A percentile compares a stretch with the other conserved stretches of the same genome.
phyloP scores from a whole-genome alignment of 64 coral and sea anemone species.

The Anthopleura sola region DNA sequence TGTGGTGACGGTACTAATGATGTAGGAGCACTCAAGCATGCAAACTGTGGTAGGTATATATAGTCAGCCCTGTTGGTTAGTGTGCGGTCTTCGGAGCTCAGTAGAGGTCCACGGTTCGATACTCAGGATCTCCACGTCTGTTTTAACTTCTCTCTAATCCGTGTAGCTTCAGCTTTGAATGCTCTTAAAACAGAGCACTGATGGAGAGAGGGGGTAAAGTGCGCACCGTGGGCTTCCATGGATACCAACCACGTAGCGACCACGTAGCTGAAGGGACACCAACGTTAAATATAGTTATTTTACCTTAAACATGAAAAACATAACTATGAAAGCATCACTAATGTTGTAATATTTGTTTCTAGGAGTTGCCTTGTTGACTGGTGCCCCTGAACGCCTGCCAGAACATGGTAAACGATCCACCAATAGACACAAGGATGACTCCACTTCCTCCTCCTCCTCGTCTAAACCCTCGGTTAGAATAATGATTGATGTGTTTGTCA shows the following conservation, averaged over 20 bases:
- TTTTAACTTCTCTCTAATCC: too few species aligned
- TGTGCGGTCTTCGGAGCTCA: too few species aligned
- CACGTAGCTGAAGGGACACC: too few species aligned
- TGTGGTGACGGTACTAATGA: constrained; percentile 98
- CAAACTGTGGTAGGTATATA: constrained; percentile 94
- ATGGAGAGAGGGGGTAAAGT: too few species aligned
- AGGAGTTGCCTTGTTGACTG: constrained; percentile 63
- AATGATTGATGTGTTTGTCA: neutral
- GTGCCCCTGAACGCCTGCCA: constrained; percentile 65
- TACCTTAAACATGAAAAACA: too few species aligned
- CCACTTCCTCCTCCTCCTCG: neutral
- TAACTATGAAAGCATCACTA: neutral
- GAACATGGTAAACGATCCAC: constrained; percentile 31
- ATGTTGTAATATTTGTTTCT: neutral
- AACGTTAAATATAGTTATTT: too few species aligned
- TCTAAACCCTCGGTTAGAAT: neutral
- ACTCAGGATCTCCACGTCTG: too few species aligned
- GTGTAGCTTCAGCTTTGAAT: too few species aligned
- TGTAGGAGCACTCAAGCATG: constrained; percentile 97
- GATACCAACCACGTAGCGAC: too few species aligned
- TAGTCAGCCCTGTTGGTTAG: neutral
- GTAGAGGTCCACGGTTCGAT: too few species aligned
- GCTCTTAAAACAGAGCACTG: too few species aligned
- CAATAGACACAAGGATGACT: neutral
- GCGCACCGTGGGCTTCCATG: too few species aligned